Evolutionary conservation across 2,888 invertebrate genomes (phyloP), one percentile per base, ranked within the genome.

Genomic region (Catocala nupta): DNA sequence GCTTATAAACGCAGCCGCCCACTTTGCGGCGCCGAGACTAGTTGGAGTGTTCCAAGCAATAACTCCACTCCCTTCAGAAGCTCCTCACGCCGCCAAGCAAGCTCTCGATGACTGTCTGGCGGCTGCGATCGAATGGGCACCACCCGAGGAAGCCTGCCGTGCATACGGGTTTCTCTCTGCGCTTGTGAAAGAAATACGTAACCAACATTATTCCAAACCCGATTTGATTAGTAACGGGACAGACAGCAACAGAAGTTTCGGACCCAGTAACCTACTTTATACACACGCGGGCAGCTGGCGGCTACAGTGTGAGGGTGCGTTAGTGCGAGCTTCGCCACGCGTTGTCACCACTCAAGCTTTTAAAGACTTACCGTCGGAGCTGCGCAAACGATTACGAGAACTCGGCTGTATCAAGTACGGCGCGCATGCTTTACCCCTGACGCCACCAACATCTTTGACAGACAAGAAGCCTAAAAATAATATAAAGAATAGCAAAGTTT

Each of bases 111-210:
- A 97, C 63, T 96, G 97, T 74, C 95, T 99, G 68, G 91, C 97
- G 16, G 95, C 96, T 10, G 97, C 98, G 0, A 96, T 98, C 0
- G 97, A 97, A 67, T 95, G 96, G 64, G 94, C 98, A 44, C 96
- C 97, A 0, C 96, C 98, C 0, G 98, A 98, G 68, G 97, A 97
- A 83, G 96, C 97, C 0, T 98, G 98, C 85, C 95, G 96, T 61
- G 96, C 97, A 66, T 98, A 98, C 80, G 93, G 95, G 0, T 94
- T 94, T 33, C 85, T 93, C 8, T 86, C 86, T 7, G 67, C 71
- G 1, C 62, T 88, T 0, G 71, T 85, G 9, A 81, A 78, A 39
- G 85, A 87, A 42, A 76, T 84, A 16, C 78, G 79, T 10, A 78
- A 60, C 34, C 81, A 81, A 12, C 80, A 82, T 0, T 73, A 73